These are phyloP conservation scores for Mythimna loreyi DNA, from an alignment of 2,888 invertebrate genomes.

Conservation along the genomic window DNA sequence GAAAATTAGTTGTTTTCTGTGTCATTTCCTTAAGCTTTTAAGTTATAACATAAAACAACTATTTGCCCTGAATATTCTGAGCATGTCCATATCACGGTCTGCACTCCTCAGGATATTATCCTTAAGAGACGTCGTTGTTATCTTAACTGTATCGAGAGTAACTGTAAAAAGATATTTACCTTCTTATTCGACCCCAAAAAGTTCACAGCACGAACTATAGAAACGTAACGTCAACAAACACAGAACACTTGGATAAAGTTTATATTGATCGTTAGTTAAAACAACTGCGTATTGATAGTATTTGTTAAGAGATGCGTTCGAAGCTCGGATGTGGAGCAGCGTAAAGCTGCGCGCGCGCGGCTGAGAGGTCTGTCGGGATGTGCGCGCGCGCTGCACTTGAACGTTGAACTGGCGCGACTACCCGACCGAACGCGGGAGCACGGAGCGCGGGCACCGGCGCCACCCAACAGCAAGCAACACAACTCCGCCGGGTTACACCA, in stretches of 20 bases:
- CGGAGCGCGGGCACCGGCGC: conserved; percentile 48
- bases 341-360: conserved; percentile 75
- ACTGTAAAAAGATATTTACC: conserved; percentile 79
- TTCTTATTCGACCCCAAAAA: conserved; percentile 77
- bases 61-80: neutral
- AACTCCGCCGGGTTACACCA: conserved; percentile 73
- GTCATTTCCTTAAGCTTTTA: neutral
- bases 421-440: conserved; percentile 71
- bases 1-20: neutral
- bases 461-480: conserved; percentile 58
- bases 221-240: conserved; percentile 76
- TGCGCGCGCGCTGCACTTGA: conserved; percentile 87
- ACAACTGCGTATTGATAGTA: conserved; percentile 65
- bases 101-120: conserved; percentile 34
- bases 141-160: conserved; percentile 71
- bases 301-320: conserved; percentile 68
- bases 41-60: neutral
- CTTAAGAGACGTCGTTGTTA: conserved; percentile 43
- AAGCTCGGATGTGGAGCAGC: conserved; percentile 74
- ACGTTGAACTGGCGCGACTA: conserved; percentile 85
- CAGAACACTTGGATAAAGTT: conserved; percentile 73
- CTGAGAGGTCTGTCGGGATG: conserved; percentile 79
- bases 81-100: neutral
- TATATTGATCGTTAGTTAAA: conserved; percentile 63
- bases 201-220: conserved; percentile 66